Evolutionary conservation across 92 coral and sea anemone species (phyloP), one percentile per base, ranked within the genome.

Genomic region (Muricea muricata): DNA sequence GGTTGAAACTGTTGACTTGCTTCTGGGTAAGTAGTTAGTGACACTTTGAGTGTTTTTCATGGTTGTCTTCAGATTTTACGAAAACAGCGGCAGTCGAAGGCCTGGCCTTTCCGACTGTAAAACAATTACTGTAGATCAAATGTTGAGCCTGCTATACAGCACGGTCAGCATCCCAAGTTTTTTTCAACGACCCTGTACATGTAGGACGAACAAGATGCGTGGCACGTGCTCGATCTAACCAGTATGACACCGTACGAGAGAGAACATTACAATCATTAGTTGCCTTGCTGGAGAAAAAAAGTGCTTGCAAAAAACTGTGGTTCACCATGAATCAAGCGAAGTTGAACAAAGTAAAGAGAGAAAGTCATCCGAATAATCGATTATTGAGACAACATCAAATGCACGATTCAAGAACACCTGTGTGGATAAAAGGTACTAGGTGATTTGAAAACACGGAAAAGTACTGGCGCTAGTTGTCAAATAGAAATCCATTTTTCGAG

Each of bases 1-100:
- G 31, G 88, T 97, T 24, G 85, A 93, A 9, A 94, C 98, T 80
- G 93, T 94, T 50, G 94, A 89, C 80, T 65, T 94, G 65, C 85
- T 97, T 14, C 78, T 94, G 23, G 99, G 99, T 97, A 34, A 28
- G 88, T 82, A 61, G 69, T 1, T 1, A 21, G 28, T 30, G 35
- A n/a, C n/a, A n/a, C n/a, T n/a, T n/a, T n/a, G n/a, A n/a, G n/a
- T n/a, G n/a, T n/a, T n/a, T n/a, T n/a, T n/a, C n/a, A n/a, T n/a
- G n/a, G n/a, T n/a, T n/a, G n/a, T n/a, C n/a, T n/a, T n/a, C n/a
- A n/a, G n/a, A n/a, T n/a, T n/a, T n/a, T n/a, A n/a, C n/a, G n/a
- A n/a, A n/a, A n/a, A n/a, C n/a, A n/a, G n/a, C n/a, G n/a, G n/a
- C n/a, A n/a, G n/a, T n/a, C n/a, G n/a, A n/a, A n/a, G n/a, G n/a